Evolutionary conservation across 2,113 vertebrate genomes (phyloP).

Genomic region (Carettochelys insculpta): DNA sequence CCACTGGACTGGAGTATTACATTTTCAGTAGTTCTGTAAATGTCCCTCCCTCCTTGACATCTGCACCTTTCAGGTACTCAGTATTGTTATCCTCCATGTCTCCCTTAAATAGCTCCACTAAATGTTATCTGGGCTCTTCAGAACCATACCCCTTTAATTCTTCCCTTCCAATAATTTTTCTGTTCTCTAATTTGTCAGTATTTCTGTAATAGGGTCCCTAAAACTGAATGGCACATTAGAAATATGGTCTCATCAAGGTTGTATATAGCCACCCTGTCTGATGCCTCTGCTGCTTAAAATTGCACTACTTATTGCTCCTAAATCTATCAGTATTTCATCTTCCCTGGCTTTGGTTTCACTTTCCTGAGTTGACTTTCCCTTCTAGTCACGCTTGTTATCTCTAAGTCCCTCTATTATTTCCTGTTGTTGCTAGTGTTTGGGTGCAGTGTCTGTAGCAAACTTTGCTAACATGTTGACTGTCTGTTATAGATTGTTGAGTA

Average conservation of each 20-base stretch:
- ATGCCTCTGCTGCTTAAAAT: background rate
- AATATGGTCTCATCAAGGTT: background rate
- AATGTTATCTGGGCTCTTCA: background rate
- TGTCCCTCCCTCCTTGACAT: background rate
- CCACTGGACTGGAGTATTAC: too few species aligned
- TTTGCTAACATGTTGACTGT: background rate
- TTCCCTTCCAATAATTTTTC: background rate
- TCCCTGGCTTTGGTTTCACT: background rate
- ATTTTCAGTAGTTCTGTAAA: background rate
- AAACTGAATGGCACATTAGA: background rate
- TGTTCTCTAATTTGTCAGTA: background rate
- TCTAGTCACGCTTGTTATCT: background rate
- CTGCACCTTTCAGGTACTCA: background rate
- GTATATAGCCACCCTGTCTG: background rate
- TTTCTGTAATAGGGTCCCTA: background rate
- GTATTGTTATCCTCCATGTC: rapidly evolving
- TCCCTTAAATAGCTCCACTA: background rate
- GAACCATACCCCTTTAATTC: background rate
- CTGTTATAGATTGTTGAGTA: background rate
- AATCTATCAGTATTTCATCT: background rate
- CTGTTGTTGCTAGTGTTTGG: background rate
- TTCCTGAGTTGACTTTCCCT: background rate
- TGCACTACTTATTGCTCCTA: background rate
- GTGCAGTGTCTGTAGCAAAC: background rate
- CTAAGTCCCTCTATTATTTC: background rate